These are phyloP conservation scores for Aphrophora alni DNA, from an alignment of 2,888 invertebrate species.

Conservation along the genomic window DNA sequence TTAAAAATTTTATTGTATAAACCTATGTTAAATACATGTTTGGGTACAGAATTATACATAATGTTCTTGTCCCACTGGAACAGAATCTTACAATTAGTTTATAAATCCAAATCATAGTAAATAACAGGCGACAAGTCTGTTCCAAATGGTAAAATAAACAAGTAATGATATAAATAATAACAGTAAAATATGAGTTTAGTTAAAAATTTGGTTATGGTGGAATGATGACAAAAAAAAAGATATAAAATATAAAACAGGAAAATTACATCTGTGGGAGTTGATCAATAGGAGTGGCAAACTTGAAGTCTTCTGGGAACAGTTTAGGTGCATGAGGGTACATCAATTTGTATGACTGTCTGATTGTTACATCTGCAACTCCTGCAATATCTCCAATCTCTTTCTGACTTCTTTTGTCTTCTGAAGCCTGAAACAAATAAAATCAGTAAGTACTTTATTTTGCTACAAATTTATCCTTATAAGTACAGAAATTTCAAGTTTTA, in stretches of 20 bases:
- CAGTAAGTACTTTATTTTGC: neutral
- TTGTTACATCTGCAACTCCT: slow-evolving; percentile 98
- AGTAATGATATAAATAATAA: neutral
- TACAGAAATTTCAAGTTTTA: too few species aligned
- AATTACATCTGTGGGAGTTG: slow-evolving; percentile 70
- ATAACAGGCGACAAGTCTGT: too few species aligned
- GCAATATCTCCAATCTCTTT: slow-evolving; percentile 99
- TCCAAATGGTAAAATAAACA: neutral
- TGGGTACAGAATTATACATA: neutral
- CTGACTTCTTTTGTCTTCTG: slow-evolving; percentile 91
- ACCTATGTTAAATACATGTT: neutral
- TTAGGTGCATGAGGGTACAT: slow-evolving; percentile 94
- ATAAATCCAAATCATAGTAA: neutral
- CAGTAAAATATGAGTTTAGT: neutral
- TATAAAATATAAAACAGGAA: neutral
- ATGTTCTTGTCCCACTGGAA: too few species aligned
- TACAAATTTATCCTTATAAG: too few species aligned
- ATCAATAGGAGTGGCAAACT: slow-evolving; percentile 93
- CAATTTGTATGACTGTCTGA: slow-evolving; percentile 94
- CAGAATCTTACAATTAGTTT: neutral
- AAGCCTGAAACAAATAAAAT: slow-evolving; percentile 68
- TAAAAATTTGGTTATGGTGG: neutral
- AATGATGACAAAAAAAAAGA: neutral
- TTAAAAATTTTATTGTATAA: neutral
- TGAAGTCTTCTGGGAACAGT: slow-evolving; percentile 96